A percentile compares a stretch with the other conserved stretches of the same genome.
Conservation (phyloP, 2,888 invertebrate species). For the Panzeria rudis region DNA sequence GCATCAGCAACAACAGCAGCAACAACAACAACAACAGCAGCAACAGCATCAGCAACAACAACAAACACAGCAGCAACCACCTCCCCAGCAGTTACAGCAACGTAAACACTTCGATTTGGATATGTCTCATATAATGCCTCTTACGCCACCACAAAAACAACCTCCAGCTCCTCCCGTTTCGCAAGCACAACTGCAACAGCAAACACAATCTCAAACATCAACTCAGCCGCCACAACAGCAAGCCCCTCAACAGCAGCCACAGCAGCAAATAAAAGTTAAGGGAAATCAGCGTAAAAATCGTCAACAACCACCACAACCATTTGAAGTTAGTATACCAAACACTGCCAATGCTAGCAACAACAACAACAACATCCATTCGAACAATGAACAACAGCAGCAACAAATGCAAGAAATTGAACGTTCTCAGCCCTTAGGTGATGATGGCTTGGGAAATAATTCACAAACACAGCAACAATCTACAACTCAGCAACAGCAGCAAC, state of each 20-base stretch:
- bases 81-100: constrained; percentile 72
- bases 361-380: constrained; percentile 74
- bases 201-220: constrained; percentile 70
- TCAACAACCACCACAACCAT: constrained; percentile 79
- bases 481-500: constrained; percentile 58
- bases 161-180: constrained; percentile 80
- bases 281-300: constrained; percentile 82
- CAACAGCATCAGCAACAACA: constrained; percentile 73
- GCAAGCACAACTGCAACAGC: constrained; percentile 56
- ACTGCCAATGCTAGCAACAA: constrained; percentile 72
- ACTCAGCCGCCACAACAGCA: constrained; percentile 73
- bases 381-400: constrained; percentile 77
- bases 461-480: constrained; percentile 50
- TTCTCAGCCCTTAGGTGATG: constrained; percentile 84
- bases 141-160: constrained; percentile 79
- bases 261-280: constrained; percentile 74
- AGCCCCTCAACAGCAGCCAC: constrained; percentile 68
- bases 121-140: constrained; percentile 80
- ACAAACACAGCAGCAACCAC: constrained; percentile 70
- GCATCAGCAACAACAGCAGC: constrained; percentile 63
- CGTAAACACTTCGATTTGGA: constrained; percentile 80
- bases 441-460: constrained; percentile 77
- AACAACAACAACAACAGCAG: constrained; percentile 67
- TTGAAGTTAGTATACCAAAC: constrained; percentile 79
- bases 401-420: constrained; percentile 82